Base-by-base conservation (phyloP, 2,888 invertebrate genomes). In the Ochlodes sylvanus region DNA sequence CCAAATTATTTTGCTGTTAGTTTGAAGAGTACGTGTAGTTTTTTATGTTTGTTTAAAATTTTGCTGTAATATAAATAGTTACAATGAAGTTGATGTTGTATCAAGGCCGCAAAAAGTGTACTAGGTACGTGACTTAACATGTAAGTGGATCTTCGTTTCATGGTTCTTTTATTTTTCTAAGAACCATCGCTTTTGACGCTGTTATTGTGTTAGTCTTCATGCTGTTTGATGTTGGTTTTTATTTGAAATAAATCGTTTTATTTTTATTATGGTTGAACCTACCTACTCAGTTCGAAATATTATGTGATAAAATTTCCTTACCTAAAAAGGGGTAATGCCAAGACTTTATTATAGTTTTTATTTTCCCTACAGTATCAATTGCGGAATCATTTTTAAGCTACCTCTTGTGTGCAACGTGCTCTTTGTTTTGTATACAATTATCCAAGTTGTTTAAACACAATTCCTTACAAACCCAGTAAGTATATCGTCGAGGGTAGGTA, bases 41-140 rank as follows among this genome's bases (percentile, higher is more conserved):
- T 44, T 50, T 19, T 19, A 50, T 50, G 10, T 19, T 50, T 50
- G 50, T 47, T 47, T 47, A 17, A 17, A 47, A 47, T 15, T 44
- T 44, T 12, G 44, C 44, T 15, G 17, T 47, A 17, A 47, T 47
- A 47, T 47, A 17, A 47, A 47, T 15, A 47, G 44, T 44, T 44
- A 44, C 41, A 41, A 19, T 57, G 57, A 41, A 41, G 57, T 57
- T 41, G 57, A 21, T 57, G 57, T 57, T 57, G 57, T 55, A 55
- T 21, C 17, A 21, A 41, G 15, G 41, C 19, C 5, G 56, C 56
- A 57, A 41, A 41, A 41, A 57, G 57, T 41, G 44, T 44, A 7
- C 41, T 57, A n/a, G n/a, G n/a, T n/a, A 41, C 57, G 57, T 57
- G 57, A 57, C 38, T 41, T 57, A 7, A 57, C 41, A 57, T 21